Conservation (phyloP, 1,140 invertebrate species). For the Adelges cooleyi region DNA sequence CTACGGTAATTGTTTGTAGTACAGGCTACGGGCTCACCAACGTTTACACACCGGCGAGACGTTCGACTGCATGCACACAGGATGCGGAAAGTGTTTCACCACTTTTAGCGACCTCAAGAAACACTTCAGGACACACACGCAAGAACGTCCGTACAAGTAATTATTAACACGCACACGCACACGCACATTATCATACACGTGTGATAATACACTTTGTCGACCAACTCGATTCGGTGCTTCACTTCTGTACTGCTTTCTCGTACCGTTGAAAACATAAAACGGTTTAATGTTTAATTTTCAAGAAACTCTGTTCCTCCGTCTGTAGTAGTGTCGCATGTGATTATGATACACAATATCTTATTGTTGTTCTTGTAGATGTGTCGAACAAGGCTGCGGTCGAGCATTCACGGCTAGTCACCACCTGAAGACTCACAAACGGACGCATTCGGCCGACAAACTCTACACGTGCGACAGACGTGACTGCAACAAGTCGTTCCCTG, state of each 20-base stretch:
- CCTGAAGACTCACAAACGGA: constrained; percentile 70
- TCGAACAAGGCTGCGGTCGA: constrained; percentile 65
- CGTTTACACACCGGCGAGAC: constrained; percentile 85
- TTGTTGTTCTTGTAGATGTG: constrained; percentile 29
- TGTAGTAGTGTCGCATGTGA: no score
- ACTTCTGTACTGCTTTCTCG: no score
- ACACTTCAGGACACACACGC: constrained; percentile 81
- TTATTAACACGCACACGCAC: constrained; percentile 31
- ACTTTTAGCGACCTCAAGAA: constrained; percentile 88
- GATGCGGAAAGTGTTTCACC: constrained; percentile 85
- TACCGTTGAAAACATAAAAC: no score
- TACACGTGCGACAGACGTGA: constrained; percentile 29
- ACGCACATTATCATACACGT: neutral
- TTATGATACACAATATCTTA: no score
- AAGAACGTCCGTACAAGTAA: constrained; percentile 83
- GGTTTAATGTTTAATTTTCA: no score
- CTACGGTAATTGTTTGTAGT: constrained; percentile 30
- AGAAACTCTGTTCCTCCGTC: no score
- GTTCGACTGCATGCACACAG: constrained; percentile 78
- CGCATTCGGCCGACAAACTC: constrained; percentile 42
- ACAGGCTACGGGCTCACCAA: constrained; percentile 78
- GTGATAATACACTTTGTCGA: no score
- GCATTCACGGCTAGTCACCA: constrained; percentile 89
- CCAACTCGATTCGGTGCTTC: no score
- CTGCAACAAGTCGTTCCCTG: constrained; percentile 31